Conservation (phyloP, 2,113 vertebrate genomes). For the Oncorhynchus clarkii region DNA sequence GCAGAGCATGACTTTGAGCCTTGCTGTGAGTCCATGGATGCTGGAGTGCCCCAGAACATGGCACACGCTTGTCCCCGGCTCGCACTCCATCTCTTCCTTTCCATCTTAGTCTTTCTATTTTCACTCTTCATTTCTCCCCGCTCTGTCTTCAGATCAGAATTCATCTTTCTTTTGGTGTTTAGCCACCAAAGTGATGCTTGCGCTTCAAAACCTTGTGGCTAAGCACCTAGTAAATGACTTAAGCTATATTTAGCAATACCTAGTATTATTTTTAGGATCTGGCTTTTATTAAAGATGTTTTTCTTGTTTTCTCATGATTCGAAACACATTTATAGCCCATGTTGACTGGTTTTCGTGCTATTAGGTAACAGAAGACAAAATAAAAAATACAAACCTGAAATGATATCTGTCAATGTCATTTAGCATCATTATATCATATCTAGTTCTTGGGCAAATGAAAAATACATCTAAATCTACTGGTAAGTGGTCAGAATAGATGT, state of each 20-base stretch:
- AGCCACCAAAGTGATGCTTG: conserved; percentile 57
- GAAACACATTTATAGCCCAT: neutral
- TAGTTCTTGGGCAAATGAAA: no score
- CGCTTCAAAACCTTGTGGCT: conserved; percentile 50
- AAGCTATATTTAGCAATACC: conserved; percentile 22
- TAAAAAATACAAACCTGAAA: no score
- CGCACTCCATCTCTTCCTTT: conserved; percentile 54
- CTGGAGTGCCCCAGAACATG: conserved; percentile 87
- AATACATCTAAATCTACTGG: no score
- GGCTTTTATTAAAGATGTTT: conserved; percentile 16
- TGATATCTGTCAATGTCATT: no score
- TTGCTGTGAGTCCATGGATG: conserved; percentile 94
- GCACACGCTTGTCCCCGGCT: conserved; percentile 77
- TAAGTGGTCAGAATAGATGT: no score
- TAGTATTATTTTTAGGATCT: conserved; percentile 20
- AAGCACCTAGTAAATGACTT: conserved; percentile 52
- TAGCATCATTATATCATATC: no score
- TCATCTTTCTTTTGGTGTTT: conserved; percentile 54
- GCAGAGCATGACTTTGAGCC: conserved; percentile 92
- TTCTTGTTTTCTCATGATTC: neutral
- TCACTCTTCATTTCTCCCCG: neutral
- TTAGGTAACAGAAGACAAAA: no score
- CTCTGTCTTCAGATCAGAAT: conserved; percentile 62
- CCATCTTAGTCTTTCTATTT: conserved; percentile 48
- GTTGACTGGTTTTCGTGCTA: neutral